A percentile compares a stretch with the other conserved stretches of the same genome.
Conservation (phyloP, 2,113 vertebrate species). For the Bothrops jararaca region DNA sequence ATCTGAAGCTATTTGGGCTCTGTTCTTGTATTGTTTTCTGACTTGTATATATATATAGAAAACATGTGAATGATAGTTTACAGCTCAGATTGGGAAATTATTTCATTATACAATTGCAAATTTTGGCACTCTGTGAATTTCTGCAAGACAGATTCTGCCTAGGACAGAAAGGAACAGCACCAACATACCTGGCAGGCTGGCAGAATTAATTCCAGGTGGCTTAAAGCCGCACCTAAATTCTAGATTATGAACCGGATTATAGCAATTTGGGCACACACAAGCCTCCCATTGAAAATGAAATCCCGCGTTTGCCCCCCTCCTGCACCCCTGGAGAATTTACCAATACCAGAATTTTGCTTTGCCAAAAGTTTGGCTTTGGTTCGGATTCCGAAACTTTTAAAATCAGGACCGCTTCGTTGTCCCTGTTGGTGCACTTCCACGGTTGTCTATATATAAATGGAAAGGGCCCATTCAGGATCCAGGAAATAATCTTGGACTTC, state of each 20-base stretch:
- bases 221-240: not conserved
- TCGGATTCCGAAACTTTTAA: not conserved
- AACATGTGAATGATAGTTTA: not conserved
- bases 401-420: not conserved
- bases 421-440: not conserved
- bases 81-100: not conserved
- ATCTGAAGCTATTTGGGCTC: not conserved
- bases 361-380: not conserved
- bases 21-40: not conserved
- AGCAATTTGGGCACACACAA: not conserved
- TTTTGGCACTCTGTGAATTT: not conserved
- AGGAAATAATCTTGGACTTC: not conserved
- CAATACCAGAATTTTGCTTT: not conserved
- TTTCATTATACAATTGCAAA: not conserved
- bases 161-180: not conserved
- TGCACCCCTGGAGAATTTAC: not conserved
- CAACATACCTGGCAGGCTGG: not conserved
- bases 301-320: not conserved
- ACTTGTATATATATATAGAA: no score
- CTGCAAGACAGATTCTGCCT: not conserved
- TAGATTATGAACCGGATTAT: not conserved
- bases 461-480: not conserved
- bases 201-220: not conserved
- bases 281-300: not conserved
- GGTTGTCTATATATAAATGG: not conserved